Conservation (phyloP, 2,888 invertebrate genomes). For the Caenorhabditis plicata region DNA sequence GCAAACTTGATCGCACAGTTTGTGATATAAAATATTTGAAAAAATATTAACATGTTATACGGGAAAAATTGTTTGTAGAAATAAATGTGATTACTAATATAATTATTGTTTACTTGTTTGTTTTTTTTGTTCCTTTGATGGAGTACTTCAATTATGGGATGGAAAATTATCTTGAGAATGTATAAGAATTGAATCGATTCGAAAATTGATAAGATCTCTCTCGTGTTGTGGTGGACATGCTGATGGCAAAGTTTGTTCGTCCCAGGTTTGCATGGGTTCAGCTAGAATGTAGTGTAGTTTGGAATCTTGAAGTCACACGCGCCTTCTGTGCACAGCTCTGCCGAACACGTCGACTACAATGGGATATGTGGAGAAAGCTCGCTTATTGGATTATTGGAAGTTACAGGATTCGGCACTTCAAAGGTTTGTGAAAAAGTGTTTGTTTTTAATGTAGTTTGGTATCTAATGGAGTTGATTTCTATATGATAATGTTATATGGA, state of each 20-base stretch:
- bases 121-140: too few species aligned
- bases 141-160: too few species aligned
- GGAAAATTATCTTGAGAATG: too few species aligned
- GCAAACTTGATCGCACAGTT: slow-evolving; percentile 82
- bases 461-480: too few species aligned
- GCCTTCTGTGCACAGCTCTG: too few species aligned
- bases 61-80: slow-evolving; percentile 1
- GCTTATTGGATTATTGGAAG: slow-evolving; percentile 49
- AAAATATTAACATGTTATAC: not conserved
- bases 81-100: not conserved
- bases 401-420: slow-evolving; percentile 37
- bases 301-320: not conserved
- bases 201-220: too few species aligned
- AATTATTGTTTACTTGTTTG: not conserved
- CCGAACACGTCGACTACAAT: too few species aligned
- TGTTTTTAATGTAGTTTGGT: not conserved
- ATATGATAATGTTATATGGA: too few species aligned
- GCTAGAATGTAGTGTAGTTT: not conserved
- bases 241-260: too few species aligned
- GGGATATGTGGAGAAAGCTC: slow-evolving; percentile 40
- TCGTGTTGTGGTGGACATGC: too few species aligned
- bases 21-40: slow-evolving; percentile 41
- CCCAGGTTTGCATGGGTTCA: too few species aligned
- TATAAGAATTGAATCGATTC: too few species aligned
- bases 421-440: not conserved